phyloP scores from a whole-genome alignment of 1,140 invertebrate species.

The Aphelinus atriplicis region DNA sequence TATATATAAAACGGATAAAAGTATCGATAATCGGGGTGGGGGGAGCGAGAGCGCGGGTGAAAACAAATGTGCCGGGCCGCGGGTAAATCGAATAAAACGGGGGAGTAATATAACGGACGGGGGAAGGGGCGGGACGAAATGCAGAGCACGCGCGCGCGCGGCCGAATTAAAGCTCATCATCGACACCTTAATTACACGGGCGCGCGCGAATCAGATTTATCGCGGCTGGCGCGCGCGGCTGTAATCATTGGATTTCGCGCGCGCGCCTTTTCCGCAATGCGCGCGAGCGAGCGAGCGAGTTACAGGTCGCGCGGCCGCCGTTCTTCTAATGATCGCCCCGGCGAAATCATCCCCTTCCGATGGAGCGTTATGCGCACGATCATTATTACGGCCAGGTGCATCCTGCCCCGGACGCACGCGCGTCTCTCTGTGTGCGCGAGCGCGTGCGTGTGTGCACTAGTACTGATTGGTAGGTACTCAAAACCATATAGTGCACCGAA shows the following conservation, averaged over 20 bases:
- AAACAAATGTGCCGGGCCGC: no score
- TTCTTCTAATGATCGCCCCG: slow-evolving; percentile 22
- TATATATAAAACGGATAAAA: not conserved
- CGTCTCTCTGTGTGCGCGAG: not conserved
- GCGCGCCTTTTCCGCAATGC: slow-evolving; percentile 22
- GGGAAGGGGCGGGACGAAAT: not conserved
- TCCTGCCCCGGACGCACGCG: not conserved
- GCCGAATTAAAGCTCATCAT: slow-evolving; percentile 39
- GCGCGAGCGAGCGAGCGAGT: not conserved
- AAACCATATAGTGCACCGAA: not conserved
- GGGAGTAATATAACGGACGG: no score
- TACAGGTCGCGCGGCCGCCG: not conserved
- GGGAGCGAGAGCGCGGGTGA: not conserved
- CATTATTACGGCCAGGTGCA: slow-evolving; percentile 19
- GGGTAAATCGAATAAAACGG: no score
- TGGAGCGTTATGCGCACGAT: slow-evolving; percentile 20
- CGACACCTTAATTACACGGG: slow-evolving; percentile 38
- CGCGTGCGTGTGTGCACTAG: no score
- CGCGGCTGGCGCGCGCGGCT: not conserved
- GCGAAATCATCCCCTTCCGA: slow-evolving; percentile 12
- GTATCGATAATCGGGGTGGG: not conserved
- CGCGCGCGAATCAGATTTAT: slow-evolving; percentile 28
- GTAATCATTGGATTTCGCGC: slow-evolving; percentile 15
- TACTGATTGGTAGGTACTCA: no score
- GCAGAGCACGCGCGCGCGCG: not conserved